Base-by-base conservation (phyloP, 2,113 vertebrate genomes). In the Herpetotheres cachinnans region DNA sequence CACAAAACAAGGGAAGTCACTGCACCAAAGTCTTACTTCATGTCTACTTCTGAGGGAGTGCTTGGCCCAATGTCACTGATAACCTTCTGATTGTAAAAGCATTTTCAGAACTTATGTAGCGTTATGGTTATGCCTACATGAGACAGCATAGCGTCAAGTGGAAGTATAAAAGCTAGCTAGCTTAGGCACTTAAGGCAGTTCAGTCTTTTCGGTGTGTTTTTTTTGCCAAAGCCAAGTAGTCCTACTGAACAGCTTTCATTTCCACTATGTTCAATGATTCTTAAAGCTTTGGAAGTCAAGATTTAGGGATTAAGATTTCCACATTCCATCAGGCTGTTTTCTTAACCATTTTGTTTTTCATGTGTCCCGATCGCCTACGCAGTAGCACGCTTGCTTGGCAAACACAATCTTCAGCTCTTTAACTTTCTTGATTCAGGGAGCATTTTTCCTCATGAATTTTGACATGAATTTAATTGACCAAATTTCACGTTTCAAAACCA, bases 401-500 rank as follows among this genome's bases (percentile, higher is more conserved):
- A 84, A 67, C 55, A 66, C 22, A 69, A 3, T 47, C 40, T 74
- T 82, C 52, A 81, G 47, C 50, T 94, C 36, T 96, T 84, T 77
- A 46, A 50, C 50, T 63, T 96, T 95, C 70, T 78, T 91, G 80
- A 76, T 92, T 86, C 80, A 93, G 94, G 80, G 44, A 96, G 54
- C 26, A 30, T 63, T 86, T 93, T 94, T 90, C 85, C 69, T 95
- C 49, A 52, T 94, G 81, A 87, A 79, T 96, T 96, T 94, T 96
- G 61, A 89, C 88, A 92, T 86, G 25, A 85, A 81, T 93, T 86
- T 92, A 81, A 80, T 77, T 92, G 82, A 94, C 85, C 82, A 88
- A 65, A 92, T 81, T 95, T 93, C 55, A 70, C 5, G 5, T 96
- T 94, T 71, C 76, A 90, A 81, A 96, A 89, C 96, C 96, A 96